Conservation (phyloP, 2,113 vertebrate species). For the Cercocebus atys region DNA sequence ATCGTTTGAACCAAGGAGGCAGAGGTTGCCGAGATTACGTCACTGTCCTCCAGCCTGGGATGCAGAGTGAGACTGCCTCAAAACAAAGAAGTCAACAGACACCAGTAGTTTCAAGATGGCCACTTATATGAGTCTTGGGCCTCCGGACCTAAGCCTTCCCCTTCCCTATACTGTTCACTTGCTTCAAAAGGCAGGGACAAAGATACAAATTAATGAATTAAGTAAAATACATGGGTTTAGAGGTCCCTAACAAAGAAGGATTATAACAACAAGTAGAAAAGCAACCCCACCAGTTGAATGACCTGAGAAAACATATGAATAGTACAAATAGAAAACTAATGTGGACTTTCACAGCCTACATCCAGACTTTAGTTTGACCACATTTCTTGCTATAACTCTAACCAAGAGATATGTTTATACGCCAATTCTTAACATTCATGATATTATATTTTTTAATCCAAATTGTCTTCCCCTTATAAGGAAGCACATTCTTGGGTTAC, state of each 20-base stretch:
- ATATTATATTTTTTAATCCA: not conserved
- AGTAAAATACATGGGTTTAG: constrained; percentile 24
- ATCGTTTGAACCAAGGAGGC: too few species aligned
- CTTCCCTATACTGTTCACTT: not conserved
- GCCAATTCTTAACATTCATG: not conserved
- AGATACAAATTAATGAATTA: constrained; percentile 14
- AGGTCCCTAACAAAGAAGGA: not conserved
- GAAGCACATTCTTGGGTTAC: not conserved
- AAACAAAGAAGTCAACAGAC: not conserved
- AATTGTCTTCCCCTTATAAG: not conserved
- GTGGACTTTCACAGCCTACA: not conserved
- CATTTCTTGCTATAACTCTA: constrained; percentile 5
- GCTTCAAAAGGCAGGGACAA: constrained; percentile 27
- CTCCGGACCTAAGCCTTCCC: not conserved
- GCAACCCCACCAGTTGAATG: not conserved
- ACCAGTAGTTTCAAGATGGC: not conserved
- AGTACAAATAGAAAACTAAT: not conserved
- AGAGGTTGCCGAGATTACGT: too few species aligned
- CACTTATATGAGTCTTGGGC: not conserved
- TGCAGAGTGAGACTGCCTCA: too few species aligned
- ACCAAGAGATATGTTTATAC: constrained; percentile 24
- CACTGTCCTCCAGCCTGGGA: too few species aligned
- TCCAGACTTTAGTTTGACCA: not conserved
- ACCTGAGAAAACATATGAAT: constrained; percentile 5
- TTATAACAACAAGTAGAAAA: constrained; percentile 16